Conservation (phyloP, 1,140 invertebrate genomes). For the Zaprionus kolodkinae region DNA sequence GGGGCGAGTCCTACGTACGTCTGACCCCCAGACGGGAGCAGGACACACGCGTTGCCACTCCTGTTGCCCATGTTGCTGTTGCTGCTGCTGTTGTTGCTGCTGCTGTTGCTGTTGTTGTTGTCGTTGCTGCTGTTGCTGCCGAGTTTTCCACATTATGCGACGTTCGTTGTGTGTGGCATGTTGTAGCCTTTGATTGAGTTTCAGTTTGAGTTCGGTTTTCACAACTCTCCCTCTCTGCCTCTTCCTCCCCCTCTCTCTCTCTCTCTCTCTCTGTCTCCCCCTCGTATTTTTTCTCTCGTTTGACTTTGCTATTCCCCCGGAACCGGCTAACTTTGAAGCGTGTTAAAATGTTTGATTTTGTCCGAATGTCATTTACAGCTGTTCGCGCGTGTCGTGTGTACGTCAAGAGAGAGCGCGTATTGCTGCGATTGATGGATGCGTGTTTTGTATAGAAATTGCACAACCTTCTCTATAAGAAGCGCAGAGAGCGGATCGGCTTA, state of each 20-base stretch:
- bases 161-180: conserved; percentile 57
- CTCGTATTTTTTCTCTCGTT: conserved; percentile 8
- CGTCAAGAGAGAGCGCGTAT: not conserved
- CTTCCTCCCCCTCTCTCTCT: not conserved
- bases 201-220: conserved; percentile 54
- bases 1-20: conserved; percentile 51
- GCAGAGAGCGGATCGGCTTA: not conserved
- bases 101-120: conserved; percentile 24
- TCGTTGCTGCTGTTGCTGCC: conserved; percentile 18
- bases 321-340: conserved; percentile 66
- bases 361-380: conserved; percentile 80
- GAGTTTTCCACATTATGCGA: conserved; percentile 76
- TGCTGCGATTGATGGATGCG: conserved; percentile 54
- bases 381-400: conserved; percentile 52
- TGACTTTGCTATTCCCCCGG: conserved; percentile 36
- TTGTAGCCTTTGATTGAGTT: conserved; percentile 76
- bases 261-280: not conserved
- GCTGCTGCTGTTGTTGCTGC: conserved; percentile 7
- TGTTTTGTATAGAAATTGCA: conserved; percentile 2
- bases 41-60: conserved; percentile 64
- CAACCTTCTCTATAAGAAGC: not conserved
- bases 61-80: conserved; percentile 25
- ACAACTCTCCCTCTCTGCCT: not conserved
- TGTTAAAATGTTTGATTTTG: conserved; percentile 82
- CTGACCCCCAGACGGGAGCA: conserved; percentile 71